phyloP scores from a whole-genome alignment of 2,888 invertebrate species.

The Andrena minutula region DNA sequence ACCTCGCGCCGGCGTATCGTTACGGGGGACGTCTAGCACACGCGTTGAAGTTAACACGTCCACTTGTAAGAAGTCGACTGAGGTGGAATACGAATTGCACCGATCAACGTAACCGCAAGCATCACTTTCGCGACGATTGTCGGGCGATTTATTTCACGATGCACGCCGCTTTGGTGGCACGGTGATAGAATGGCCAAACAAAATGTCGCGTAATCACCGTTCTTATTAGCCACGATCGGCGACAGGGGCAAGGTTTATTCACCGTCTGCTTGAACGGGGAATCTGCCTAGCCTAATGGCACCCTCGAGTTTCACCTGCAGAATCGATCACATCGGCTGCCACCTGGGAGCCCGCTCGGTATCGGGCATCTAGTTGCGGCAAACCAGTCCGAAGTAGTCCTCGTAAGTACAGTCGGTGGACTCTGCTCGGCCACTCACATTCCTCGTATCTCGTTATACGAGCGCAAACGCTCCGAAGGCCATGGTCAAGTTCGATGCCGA shows the following conservation, averaged over 20 bases:
- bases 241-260: slow-evolving; percentile 1
- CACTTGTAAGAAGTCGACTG: neutral
- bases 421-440: slow-evolving; percentile 70
- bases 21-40: neutral
- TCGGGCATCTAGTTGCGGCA: slow-evolving; percentile 62
- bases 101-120: neutral
- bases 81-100: neutral
- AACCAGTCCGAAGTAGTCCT: slow-evolving; percentile 66
- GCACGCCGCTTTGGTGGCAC: neutral
- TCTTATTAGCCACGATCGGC: slow-evolving; percentile 23
- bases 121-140: slow-evolving; percentile 3
- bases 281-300: slow-evolving; percentile 51
- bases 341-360: slow-evolving; percentile 41
- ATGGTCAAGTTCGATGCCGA: slow-evolving; percentile 75
- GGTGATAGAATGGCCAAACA: neutral
- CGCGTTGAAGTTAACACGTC: neutral
- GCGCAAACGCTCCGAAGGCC: slow-evolving; percentile 70
- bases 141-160: neutral
- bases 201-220: neutral
- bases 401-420: slow-evolving; percentile 60
- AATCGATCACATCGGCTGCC: slow-evolving; percentile 44
- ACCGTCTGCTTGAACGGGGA: slow-evolving; percentile 36
- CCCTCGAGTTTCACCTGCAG: slow-evolving; percentile 38
- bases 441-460: slow-evolving; percentile 74
- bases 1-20: neutral